Evolutionary conservation across 2,888 invertebrate genomes (phyloP), one percentile per base, ranked within the genome.

Genomic region (Thymelicus lineola): DNA sequence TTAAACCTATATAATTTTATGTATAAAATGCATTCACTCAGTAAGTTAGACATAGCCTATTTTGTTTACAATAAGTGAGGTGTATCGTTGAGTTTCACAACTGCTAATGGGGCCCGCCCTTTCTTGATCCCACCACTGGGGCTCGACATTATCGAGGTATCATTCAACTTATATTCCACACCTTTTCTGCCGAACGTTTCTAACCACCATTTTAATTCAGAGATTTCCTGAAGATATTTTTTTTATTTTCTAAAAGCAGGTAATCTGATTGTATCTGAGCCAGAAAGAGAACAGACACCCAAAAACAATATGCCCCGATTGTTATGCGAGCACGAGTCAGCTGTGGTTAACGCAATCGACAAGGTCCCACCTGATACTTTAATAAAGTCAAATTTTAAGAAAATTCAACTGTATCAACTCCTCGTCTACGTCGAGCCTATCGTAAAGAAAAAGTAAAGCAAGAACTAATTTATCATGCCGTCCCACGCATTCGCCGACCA

Each of bases 11-110:
- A 78, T 84, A 77, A 82, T 83, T 87, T 87, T 86, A 90, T 90
- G 86, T 91, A 93, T 91, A 93, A 93, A 93, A 93, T 93, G 93
- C 93, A 92, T 88, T 89, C 92, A 91, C 90, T 89, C 92, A 86
- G 86, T 91, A 89, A 85, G 88, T 88, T 90, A 88, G 85, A 92
- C 88, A 89, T 92, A 92, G 90, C 90, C 91, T 93, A 92, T 85
- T 84, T 83, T 83, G 82, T 89, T 88, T 87, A 87, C 80, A 87
- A 77, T 53, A 53, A 84, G 84, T 86, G 86, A 83, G 82, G 79
- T 83, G 85, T 90, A 91, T 91, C 93, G 90, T 92, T 92, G 93
- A 90, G 89, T 91, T 89, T 93, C 93, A 92, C 91, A 88, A 82
- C 85, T 85, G 84, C 83, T 82, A 80, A 81, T 77, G 83, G 79